A percentile compares a stretch with the other conserved stretches of the same genome.
phyloP scores from a whole-genome alignment of 2,888 invertebrate species.

The Schizaphis graminum region DNA sequence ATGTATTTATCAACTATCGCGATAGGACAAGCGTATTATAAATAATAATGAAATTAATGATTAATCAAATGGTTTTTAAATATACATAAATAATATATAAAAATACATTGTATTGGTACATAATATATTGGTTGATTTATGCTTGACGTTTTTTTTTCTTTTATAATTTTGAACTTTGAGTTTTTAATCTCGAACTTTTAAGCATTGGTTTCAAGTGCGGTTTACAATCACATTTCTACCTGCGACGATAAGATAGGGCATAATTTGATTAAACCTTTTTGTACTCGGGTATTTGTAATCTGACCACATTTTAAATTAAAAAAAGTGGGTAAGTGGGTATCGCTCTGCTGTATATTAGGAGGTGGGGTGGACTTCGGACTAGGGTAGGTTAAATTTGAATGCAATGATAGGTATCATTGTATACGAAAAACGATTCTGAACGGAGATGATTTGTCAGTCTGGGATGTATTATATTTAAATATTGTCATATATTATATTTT shows the following conservation, averaged over 20 bases:
- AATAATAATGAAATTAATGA: background rate
- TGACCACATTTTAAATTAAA: background rate
- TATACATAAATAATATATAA: background rate
- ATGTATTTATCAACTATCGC: background rate
- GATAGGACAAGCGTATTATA: background rate
- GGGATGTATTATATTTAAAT: too few species aligned
- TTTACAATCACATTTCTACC: background rate
- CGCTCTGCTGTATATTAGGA: too few species aligned
- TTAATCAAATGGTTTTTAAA: background rate
- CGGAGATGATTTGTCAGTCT: too few species aligned
- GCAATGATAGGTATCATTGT: too few species aligned
- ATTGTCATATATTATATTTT: too few species aligned
- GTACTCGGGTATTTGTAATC: background rate
- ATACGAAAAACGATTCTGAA: too few species aligned
- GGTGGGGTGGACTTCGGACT: too few species aligned
- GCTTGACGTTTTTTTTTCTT: background rate
- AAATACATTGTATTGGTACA: background rate
- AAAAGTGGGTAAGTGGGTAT: too few species aligned
- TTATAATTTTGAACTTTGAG: background rate
- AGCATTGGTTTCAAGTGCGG: background rate
- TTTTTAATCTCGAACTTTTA: background rate
- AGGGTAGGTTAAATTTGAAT: too few species aligned
- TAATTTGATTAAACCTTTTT: background rate
- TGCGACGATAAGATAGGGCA: background rate
- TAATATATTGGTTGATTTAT: background rate